Evolutionary conservation across 2,797 vertebrate genomes (phyloP), one percentile per base, ranked within the genome.

Genomic region (Hipposideros larvatus): DNA sequence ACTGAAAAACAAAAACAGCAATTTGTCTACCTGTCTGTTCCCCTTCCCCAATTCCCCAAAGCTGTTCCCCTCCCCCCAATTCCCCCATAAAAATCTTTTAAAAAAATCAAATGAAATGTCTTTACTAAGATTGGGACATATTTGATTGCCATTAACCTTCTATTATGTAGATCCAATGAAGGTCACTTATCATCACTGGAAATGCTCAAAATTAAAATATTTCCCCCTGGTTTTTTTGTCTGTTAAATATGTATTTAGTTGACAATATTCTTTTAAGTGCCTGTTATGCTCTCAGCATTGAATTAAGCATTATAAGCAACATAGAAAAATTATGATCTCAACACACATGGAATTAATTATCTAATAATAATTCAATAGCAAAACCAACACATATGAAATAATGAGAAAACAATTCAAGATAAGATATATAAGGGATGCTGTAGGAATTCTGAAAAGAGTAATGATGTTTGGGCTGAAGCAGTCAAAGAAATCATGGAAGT

Each of bases 71-170:
- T 37, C 37, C 37, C 37, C 37, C 37, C 37, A 37, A 37, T 37
- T 37, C 37, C 37, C 37, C 2, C 37, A 37, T 37, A 37, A 37
- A 37, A 37, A 37, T 37, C 37, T 37, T 37, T 37, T 57, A 51
- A 71, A 87, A 92, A 88, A 59, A 71, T 68, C 19, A 70, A 63
- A 68, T 41, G 16, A 26, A 85, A 61, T 86, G 8, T 41, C 66
- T 93, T 94, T 92, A 73, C 53, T 75, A 75, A 21, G 28, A 83
- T 87, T 87, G 86, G 34, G 41, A 82, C 26, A 85, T 85, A 88
- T 43, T 83, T 95, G 65, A 63, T 86, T 65, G 88, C 70, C 28
- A 48, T 80, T 90, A 87, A 68, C 11, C 48, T 92, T 94, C 16
- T 84, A 66, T 53, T 87, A 31, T 70, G 4, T 73, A 78, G 13